These are phyloP conservation scores for Tenodera sinensis DNA, from an alignment of 2,888 invertebrate species.

Conservation along the genomic window DNA sequence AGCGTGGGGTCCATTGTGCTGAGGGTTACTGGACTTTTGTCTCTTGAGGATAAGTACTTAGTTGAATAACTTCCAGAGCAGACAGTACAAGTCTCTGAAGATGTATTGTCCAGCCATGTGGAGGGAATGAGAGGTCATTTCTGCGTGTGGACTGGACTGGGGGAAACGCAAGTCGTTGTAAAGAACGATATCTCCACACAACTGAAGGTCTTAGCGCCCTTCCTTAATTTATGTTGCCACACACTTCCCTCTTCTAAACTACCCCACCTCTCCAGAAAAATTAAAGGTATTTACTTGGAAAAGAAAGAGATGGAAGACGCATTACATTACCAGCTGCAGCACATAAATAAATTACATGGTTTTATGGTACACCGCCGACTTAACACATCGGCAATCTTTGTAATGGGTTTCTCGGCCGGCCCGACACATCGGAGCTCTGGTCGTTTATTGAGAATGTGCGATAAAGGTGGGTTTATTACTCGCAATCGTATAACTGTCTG, in stretches of 20 bases:
- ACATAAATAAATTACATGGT: not conserved
- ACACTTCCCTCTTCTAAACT: not conserved
- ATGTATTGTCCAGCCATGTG: not conserved
- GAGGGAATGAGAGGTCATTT: not conserved
- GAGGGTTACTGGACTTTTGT: too few relatives aligned
- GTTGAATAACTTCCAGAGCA: too few relatives aligned
- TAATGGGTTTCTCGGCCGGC: not conserved
- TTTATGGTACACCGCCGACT: not conserved
- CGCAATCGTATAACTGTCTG: not conserved
- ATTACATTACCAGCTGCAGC: not conserved
- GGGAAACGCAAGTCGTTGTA: not conserved
- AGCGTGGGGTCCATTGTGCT: too few relatives aligned
- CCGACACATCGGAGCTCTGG: not conserved
- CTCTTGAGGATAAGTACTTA: too few relatives aligned
- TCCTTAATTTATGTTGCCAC: not conserved
- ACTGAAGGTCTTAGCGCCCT: not conserved
- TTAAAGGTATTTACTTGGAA: not conserved
- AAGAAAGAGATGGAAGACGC: not conserved
- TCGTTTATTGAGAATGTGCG: not conserved
- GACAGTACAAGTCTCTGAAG: not conserved
- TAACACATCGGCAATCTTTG: not conserved
- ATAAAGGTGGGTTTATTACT: not conserved
- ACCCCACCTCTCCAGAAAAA: not conserved
- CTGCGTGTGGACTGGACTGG: not conserved
- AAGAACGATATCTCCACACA: not conserved